Conservation (phyloP, 1,140 invertebrate species). For the Melipona quadrifasciata region DNA sequence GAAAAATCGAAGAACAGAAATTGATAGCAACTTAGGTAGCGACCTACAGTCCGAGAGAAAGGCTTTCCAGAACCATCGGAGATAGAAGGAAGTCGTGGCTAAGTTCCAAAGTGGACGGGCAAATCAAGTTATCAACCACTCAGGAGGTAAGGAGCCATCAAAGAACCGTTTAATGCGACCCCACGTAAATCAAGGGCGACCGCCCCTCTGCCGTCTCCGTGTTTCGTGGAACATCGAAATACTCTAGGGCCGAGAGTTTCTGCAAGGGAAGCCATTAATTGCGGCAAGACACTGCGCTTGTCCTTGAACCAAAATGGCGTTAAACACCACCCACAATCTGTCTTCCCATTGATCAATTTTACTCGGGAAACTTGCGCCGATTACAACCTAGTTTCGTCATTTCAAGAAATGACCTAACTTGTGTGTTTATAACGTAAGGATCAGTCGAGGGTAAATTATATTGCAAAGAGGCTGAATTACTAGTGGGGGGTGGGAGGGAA, state of each 20-base stretch:
- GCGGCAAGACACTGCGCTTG: conserved; percentile 52
- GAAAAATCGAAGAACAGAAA: not conserved
- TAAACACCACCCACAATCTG: conserved; percentile 47
- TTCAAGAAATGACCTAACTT: too few species aligned
- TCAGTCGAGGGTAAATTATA: not conserved
- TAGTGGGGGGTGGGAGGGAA: too few species aligned
- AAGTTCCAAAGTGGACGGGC: conserved; percentile 71
- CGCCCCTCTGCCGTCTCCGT: conserved; percentile 51
- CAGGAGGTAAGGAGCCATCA: conserved; percentile 70
- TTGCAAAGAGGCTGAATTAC: not conserved
- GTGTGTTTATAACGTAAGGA: not conserved
- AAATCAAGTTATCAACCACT: conserved; percentile 76
- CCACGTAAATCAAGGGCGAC: conserved; percentile 65
- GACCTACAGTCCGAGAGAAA: conserved; percentile 3
- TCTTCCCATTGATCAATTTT: conserved; percentile 32
- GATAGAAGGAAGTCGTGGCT: conserved; percentile 58
- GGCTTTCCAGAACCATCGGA: conserved; percentile 12
- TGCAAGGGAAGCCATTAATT: conserved; percentile 63
- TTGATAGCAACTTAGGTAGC: not conserved
- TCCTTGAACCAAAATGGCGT: conserved; percentile 59
- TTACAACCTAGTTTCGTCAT: not conserved
- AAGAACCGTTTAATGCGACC: conserved; percentile 72
- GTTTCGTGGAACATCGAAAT: conserved; percentile 66
- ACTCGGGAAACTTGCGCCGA: not conserved
- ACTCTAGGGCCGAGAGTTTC: conserved; percentile 54